Percentiles rank a stretch among this genome's conserved stretches.
Conservation (phyloP, 2,888 invertebrate species). For the Dastarcus helophoroides region DNA sequence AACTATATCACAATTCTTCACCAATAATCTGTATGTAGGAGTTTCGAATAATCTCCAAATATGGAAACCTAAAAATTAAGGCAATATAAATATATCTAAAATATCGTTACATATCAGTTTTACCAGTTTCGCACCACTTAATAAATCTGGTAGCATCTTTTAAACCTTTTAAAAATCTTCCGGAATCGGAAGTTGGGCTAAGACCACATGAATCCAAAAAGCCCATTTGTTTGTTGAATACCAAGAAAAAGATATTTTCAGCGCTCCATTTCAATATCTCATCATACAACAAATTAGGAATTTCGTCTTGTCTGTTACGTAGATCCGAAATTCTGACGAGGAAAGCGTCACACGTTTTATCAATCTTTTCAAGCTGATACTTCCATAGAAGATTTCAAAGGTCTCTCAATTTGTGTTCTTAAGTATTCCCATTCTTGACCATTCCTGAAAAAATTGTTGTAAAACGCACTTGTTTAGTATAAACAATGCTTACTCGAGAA, state of each 20-base stretch:
- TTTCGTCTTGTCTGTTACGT: slow-evolving; percentile 53
- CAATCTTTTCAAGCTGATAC: slow-evolving; percentile 34
- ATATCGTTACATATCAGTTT: too few relatives aligned
- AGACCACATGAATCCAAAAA: slow-evolving; percentile 43
- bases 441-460: slow-evolving; percentile 33
- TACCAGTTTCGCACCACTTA: slow-evolving; percentile 45
- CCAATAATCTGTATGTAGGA: slow-evolving; percentile 45
- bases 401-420: slow-evolving; percentile 39
- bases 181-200: slow-evolving; percentile 44
- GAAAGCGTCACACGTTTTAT: slow-evolving; percentile 35
- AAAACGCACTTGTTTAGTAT: too few relatives aligned
- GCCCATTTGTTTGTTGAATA: slow-evolving; percentile 50
- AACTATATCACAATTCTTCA: slow-evolving; percentile 48
- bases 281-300: slow-evolving; percentile 44
- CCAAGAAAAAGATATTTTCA: slow-evolving; percentile 48
- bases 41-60: slow-evolving; percentile 54
- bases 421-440: slow-evolving; percentile 50
- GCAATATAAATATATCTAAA: too few relatives aligned
- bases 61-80: slow-evolving; percentile 40
- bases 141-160: slow-evolving; percentile 47
- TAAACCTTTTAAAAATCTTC: slow-evolving; percentile 46
- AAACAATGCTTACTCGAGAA: slow-evolving; percentile 40
- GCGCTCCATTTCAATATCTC: slow-evolving; percentile 58
- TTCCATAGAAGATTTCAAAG: slow-evolving; percentile 36
- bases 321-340: slow-evolving; percentile 40